Evolutionary conservation across 1,140 invertebrate genomes (phyloP), one percentile per base, ranked within the genome.

Genomic region (Diachasma alloeum): DNA sequence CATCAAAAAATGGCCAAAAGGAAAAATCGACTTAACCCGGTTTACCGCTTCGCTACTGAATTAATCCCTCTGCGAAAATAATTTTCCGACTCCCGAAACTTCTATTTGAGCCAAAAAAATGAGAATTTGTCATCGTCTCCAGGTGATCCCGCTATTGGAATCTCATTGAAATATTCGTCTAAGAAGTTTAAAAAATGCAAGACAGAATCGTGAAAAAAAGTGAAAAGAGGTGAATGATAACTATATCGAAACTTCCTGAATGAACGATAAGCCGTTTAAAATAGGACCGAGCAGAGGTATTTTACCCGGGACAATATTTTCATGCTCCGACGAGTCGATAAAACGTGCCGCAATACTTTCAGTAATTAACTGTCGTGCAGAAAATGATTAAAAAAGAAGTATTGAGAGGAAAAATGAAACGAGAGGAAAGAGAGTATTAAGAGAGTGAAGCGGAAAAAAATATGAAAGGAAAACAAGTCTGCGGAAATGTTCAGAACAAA

Each of bases 281-380:
- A 83, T 83, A 82, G 37, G 68, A 80, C 80, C 76, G 79, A 74
- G 53, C 44, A 24, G 77, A 77, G 80, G 72, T 37, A 74, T 79
- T 81, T 80, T 77, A 56, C 76, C 78, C 78, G 80, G 83, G 59
- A 26, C 78, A 84, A 86, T 86, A 85, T 86, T 84, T 84, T 85
- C 73, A 81, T 83, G 78, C 74, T 82, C 71, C 78, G 79, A 83
- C 82, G 76, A 84, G 77, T 73, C 79, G 83, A 85, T 87, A 87
- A 87, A 87, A 87, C 85, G 79, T 81, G 78, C 76, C 31, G 76
- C 77, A 85, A 86, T 86, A 83, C 83, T 83, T 82, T 76, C 67
- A 74, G 84, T 84, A 87, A 89, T 86, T 87, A 87, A 84, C 76
- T 83, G 82, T 66, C 74, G 69, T 59, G 77, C 79, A 74, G 81